Evolutionary conservation across 2,113 vertebrate species (phyloP).

Genomic region (Oxygymnocypris stewartii): DNA sequence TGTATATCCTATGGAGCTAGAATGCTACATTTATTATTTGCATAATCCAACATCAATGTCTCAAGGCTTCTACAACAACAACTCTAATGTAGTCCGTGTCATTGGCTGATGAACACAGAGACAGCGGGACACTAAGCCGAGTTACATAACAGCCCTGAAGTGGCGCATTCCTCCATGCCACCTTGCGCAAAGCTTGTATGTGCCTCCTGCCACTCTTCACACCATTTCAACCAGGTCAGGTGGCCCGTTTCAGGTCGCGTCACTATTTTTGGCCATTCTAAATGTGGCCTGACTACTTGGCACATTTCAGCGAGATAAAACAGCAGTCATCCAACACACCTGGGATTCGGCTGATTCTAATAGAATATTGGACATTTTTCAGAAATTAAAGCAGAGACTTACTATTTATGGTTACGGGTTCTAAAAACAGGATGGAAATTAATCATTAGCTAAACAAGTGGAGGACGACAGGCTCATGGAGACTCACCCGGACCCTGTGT

Average conservation of each 20-base stretch:
- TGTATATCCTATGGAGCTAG: neutral
- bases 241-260: conserved; percentile 38
- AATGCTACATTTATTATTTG: neutral
- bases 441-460: conserved; percentile 50
- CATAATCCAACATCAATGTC: neutral
- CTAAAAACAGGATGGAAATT: conserved; percentile 55
- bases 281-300: conserved; percentile 54
- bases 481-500: conserved; percentile 3
- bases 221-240: conserved; percentile 48
- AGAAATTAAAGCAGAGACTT: conserved; percentile 51
- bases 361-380: conserved; percentile 48
- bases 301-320: conserved; percentile 49
- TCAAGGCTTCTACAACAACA: neutral
- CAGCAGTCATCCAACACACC: conserved; percentile 52
- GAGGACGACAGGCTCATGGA: conserved; percentile 18
- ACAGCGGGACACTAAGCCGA: conserved; percentile 52
- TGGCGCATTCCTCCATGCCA: conserved; percentile 45
- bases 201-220: conserved; percentile 32
- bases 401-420: conserved; percentile 52
- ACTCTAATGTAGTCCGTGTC: conserved; percentile 7
- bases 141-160: conserved; percentile 63
- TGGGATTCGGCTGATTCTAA: conserved; percentile 47
- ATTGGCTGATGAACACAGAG: conserved; percentile 43
- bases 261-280: conserved; percentile 55
- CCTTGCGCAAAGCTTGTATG: conserved; percentile 44